phyloP scores from a whole-genome alignment of 2,113 vertebrate genomes.

The Pimephales promelas region DNA sequence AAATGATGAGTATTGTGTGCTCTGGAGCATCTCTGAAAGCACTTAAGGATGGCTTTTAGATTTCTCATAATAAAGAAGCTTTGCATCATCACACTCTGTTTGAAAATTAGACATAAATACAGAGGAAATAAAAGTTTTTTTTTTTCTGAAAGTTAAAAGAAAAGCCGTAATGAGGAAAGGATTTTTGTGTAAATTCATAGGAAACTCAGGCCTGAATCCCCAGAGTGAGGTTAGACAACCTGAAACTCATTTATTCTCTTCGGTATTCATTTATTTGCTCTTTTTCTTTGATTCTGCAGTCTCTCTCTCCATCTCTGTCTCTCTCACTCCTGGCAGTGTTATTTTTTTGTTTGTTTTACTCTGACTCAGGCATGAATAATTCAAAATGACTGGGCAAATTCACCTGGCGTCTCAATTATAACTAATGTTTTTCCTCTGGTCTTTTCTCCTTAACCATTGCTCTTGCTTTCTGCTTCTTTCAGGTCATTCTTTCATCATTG shows the following conservation, averaged over 20 bases:
- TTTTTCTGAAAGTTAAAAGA: neutral
- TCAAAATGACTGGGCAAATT: conserved; percentile 50
- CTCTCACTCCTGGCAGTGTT: neutral
- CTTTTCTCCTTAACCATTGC: neutral
- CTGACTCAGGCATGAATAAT: conserved; percentile 54
- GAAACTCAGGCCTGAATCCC: conserved; percentile 35
- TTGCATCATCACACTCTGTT: conserved; percentile 4
- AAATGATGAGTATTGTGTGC: neutral
- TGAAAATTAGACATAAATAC: neutral
- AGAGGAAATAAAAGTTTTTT: neutral
- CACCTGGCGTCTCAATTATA: conserved; percentile 54
- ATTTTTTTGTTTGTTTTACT: neutral
- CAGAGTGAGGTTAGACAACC: conserved; percentile 28
- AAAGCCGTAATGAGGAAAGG: neutral
- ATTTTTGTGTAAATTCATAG: conserved; percentile 15
- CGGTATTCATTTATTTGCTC: conserved; percentile 24
- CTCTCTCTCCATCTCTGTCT: neutral
- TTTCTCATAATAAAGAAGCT: conserved; percentile 11
- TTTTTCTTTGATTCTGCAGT: conserved; percentile 16
- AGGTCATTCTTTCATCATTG: neutral
- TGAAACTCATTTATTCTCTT: conserved; percentile 37
- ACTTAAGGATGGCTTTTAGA: neutral
- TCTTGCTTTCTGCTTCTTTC: conserved; percentile 19
- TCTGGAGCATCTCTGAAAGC: neutral
- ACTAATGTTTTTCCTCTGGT: conserved; percentile 16